Evolutionary conservation across 2,797 vertebrate genomes (phyloP).

Genomic region (Todus mexicanus): DNA sequence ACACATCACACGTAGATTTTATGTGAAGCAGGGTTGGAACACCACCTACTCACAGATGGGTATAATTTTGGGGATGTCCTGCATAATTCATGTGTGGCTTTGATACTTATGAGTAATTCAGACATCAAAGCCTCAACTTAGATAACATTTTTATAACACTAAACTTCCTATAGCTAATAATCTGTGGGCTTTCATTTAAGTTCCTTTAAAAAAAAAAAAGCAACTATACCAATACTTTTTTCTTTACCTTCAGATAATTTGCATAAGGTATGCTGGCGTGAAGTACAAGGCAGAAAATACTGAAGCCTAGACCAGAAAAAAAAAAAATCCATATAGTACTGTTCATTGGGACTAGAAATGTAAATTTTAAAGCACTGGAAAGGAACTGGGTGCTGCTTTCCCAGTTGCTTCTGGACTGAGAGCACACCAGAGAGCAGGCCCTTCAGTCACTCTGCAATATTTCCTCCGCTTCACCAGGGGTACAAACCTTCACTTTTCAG

Average conservation of each 20-base stretch:
- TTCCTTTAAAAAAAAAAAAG: neutral
- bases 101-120: conserved; percentile 65
- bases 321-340: neutral
- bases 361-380: neutral
- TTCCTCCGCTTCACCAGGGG: neutral
- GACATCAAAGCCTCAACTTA: conserved; percentile 57
- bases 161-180: conserved; percentile 45
- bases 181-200: conserved; percentile 1
- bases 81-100: conserved; percentile 64
- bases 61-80: conserved; percentile 65
- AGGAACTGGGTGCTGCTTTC: neutral
- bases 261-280: neutral
- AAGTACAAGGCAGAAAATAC: neutral
- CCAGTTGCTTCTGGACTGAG: neutral
- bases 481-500: neutral
- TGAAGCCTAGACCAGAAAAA: neutral
- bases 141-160: conserved; percentile 50
- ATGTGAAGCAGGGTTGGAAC: conserved; percentile 39
- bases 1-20: conserved; percentile 36
- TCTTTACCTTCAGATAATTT: neutral
- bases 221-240: neutral
- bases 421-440: neutral
- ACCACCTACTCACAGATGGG: conserved; percentile 64
- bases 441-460: neutral
- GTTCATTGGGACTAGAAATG: neutral